These are phyloP conservation scores for Phainopepla nitens DNA, from an alignment of 2,113 vertebrate genomes.

Conservation along the genomic window DNA sequence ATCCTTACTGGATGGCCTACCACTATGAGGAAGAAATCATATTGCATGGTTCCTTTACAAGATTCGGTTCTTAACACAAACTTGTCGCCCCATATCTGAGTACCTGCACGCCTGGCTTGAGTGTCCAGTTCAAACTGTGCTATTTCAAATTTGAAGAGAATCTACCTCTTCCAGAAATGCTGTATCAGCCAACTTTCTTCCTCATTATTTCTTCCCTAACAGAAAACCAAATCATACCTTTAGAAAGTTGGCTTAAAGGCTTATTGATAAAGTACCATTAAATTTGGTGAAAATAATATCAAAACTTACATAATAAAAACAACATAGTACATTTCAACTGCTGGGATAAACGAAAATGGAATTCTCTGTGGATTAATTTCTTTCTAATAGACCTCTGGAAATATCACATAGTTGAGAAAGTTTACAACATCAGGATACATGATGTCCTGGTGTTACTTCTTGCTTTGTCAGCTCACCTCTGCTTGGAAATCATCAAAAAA, in stretches of 20 bases:
- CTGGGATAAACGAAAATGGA: background rate
- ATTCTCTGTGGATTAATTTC: background rate
- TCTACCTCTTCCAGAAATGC: background rate
- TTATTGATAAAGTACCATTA: background rate
- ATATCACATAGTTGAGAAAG: background rate
- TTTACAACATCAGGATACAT: background rate
- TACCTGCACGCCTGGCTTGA: background rate
- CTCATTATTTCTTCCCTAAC: background rate
- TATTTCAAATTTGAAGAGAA: background rate
- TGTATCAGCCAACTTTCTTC: background rate
- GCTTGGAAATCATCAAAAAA: background rate
- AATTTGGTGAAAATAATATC: rapidly evolving
- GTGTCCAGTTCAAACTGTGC: background rate
- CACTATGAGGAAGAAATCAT: background rate
- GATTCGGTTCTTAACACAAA: rapidly evolving
- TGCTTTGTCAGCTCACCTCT: background rate
- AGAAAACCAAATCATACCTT: background rate
- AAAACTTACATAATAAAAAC: background rate
- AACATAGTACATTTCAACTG: background rate
- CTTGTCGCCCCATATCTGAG: background rate
- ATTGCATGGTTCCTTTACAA: background rate
- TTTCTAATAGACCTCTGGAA: background rate
- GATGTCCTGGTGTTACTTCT: background rate
- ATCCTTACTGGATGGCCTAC: background rate
- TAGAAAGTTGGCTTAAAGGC: background rate